phyloP scores from a whole-genome alignment of 64 coral and sea anemone genomes.

The Hydrozoanthus tunicans region DNA sequence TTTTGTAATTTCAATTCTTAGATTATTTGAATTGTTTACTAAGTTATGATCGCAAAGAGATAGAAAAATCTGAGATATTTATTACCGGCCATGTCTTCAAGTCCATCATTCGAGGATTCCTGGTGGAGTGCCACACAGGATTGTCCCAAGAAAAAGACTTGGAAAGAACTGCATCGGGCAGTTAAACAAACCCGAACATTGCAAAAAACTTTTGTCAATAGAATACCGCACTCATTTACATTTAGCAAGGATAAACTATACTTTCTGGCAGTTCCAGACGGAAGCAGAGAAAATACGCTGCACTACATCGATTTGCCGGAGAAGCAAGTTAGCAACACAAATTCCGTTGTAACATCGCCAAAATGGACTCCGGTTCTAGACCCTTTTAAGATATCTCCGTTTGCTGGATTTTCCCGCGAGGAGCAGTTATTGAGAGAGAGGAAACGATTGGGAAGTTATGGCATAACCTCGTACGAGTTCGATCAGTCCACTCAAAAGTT shows the following conservation, averaged over 20 bases:
- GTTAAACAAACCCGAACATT: slow-evolving; percentile 82
- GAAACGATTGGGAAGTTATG: slow-evolving; percentile 92
- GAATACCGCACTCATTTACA: slow-evolving; percentile 93
- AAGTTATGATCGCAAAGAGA: slow-evolving; percentile 18
- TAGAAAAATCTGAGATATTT: background rate
- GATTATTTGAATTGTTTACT: slow-evolving; percentile 24
- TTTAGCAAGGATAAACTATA: slow-evolving; percentile 88
- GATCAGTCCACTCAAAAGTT: slow-evolving; percentile 80
- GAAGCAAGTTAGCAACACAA: background rate
- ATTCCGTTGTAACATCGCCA: slow-evolving; percentile 35
- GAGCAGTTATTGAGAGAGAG: slow-evolving; percentile 91
- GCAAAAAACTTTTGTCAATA: slow-evolving; percentile 76
- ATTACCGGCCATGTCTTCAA: slow-evolving; percentile 53
- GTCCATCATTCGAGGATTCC: slow-evolving; percentile 35
- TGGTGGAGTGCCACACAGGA: slow-evolving; percentile 53
- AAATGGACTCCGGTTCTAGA: slow-evolving; percentile 80
- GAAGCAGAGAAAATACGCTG: slow-evolving; percentile 90
- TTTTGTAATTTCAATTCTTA: background rate
- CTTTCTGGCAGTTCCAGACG: slow-evolving; percentile 86
- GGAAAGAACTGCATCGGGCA: slow-evolving; percentile 89
- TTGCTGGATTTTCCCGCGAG: slow-evolving; percentile 93
- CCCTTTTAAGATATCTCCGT: slow-evolving; percentile 67
- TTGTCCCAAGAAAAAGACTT: slow-evolving; percentile 52
- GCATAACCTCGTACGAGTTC: slow-evolving; percentile 96
- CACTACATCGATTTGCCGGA: slow-evolving; percentile 86